Conservation (phyloP, 2,888 invertebrate species). For the Spilosoma lubricipeda region DNA sequence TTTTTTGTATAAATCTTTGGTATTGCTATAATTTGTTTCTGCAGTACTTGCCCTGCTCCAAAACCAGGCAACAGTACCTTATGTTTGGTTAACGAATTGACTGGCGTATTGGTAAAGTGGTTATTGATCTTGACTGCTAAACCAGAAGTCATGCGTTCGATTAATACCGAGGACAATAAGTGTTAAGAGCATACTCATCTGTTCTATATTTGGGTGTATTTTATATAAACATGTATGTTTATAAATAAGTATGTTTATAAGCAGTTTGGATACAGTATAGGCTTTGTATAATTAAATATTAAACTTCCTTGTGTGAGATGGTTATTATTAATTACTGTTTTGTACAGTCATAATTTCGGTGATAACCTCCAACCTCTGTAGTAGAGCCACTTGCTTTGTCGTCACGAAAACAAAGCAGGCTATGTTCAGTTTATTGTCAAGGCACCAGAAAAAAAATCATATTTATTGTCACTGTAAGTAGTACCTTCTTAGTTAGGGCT, state of each 20-base stretch:
- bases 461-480: neutral
- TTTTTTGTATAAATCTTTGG: neutral
- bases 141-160: too few relatives aligned
- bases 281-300: neutral
- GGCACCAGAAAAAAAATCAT: neutral
- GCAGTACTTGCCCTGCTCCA: too few relatives aligned
- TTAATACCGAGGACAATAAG: too few relatives aligned
- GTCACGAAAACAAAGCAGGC: neutral
- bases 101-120: too few relatives aligned
- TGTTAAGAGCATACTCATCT: too few relatives aligned
- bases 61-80: too few relatives aligned
- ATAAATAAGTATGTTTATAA: neutral
- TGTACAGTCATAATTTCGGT: neutral
- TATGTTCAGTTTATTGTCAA: neutral
- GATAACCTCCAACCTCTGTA: neutral
- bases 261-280: neutral
- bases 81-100: too few relatives aligned
- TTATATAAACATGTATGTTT: too few relatives aligned
- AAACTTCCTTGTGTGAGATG: neutral
- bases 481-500: too few relatives aligned
- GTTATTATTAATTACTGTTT: neutral
- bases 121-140: too few relatives aligned
- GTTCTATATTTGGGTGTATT: too few relatives aligned
- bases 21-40: neutral
- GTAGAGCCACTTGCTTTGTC: neutral